Conservation (phyloP, 2,797 vertebrate genomes). For the Neomorphus geoffroyi region DNA sequence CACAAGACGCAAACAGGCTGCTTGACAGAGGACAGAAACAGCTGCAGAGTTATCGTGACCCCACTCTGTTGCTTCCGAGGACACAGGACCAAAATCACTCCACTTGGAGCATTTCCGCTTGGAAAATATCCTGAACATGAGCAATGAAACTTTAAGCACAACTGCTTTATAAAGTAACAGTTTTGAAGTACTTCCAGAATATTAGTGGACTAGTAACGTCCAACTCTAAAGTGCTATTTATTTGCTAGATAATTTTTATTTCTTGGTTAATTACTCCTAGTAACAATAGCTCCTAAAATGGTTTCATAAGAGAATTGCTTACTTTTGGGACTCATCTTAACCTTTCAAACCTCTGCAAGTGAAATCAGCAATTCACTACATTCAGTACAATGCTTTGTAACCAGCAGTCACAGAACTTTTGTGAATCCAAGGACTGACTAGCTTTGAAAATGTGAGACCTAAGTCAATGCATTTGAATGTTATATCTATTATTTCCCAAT, state of each 20-base stretch:
- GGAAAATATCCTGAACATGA: not conserved
- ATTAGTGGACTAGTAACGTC: not conserved
- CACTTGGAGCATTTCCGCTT: not conserved
- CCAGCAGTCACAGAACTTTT: not conserved
- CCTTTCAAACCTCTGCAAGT: not conserved
- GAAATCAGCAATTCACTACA: not conserved
- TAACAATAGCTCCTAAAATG: not conserved
- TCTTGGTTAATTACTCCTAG: not conserved
- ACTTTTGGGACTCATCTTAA: not conserved
- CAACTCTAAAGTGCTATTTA: not conserved
- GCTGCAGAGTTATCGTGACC: not conserved
- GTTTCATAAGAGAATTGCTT: not conserved
- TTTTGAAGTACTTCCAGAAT: not conserved
- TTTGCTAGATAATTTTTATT: not conserved
- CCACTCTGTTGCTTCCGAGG: not conserved
- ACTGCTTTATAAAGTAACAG: not conserved
- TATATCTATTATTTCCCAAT: slow-evolving; percentile 82
- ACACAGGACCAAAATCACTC: not conserved
- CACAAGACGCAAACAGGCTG: not conserved
- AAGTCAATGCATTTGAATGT: not conserved
- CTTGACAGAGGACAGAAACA: not conserved
- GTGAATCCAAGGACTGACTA: not conserved
- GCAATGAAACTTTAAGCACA: not conserved
- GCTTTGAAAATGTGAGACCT: not conserved
- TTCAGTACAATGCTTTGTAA: not conserved